Evolutionary conservation across 2,113 vertebrate genomes (phyloP).

Genomic region (Notarius lentiginosus): DNA sequence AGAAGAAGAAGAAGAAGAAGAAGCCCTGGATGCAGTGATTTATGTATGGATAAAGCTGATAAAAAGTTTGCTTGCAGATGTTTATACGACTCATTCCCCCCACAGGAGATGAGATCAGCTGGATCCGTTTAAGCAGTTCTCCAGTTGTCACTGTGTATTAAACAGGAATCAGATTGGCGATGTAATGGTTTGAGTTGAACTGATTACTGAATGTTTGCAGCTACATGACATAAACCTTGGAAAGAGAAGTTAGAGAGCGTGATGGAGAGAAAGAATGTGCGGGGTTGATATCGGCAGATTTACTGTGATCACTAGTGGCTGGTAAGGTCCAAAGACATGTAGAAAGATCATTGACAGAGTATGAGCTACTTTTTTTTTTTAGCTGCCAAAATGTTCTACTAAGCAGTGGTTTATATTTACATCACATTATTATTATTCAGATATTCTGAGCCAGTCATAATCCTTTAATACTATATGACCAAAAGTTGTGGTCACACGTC

Average conservation of each 20-base stretch:
- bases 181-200: constrained; percentile 20
- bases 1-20: background rate
- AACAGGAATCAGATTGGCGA: constrained; percentile 33
- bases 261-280: background rate
- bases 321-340: background rate
- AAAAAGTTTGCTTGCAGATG: constrained; percentile 2
- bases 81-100: background rate
- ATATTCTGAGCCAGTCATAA: constrained; percentile 39
- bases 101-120: constrained; percentile 32
- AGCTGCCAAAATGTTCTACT: background rate
- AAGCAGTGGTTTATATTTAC: constrained; percentile 13
- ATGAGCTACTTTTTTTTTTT: background rate
- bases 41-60: background rate
- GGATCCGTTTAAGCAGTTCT: constrained; percentile 20
- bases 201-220: constrained; percentile 20
- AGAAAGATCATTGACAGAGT: background rate
- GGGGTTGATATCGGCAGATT: background rate
- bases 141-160: constrained; percentile 39
- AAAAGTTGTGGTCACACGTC: background rate
- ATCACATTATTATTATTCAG: constrained; percentile 51
- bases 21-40: background rate
- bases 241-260: background rate
- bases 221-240: background rate
- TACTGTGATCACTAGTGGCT: background rate
- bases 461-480: constrained; percentile 2